These are phyloP conservation scores for Bombylius discolor DNA, from an alignment of 2,888 invertebrate species.

Conservation along the genomic window DNA sequence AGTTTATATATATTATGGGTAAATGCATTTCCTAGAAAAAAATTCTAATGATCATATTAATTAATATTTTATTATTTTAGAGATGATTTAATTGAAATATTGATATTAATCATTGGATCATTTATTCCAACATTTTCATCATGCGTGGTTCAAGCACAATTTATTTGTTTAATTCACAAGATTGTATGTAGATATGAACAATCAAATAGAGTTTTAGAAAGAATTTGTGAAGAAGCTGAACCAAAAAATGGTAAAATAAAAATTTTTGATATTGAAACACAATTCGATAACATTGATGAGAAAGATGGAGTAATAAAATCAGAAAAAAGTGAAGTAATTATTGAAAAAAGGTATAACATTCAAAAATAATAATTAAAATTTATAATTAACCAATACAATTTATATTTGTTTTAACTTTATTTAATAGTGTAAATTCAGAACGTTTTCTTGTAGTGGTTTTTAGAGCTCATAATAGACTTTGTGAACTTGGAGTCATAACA, in stretches of 20 bases:
- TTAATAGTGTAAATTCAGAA: slow-evolving; percentile 17
- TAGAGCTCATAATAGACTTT: slow-evolving; percentile 31
- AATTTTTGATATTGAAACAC: slow-evolving; percentile 30
- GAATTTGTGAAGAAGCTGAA: slow-evolving; percentile 28
- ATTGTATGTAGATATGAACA: slow-evolving; percentile 29
- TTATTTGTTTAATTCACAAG: slow-evolving; percentile 28
- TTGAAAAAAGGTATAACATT: background rate
- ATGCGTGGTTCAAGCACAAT: slow-evolving; percentile 30
- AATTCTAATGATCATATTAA: no score
- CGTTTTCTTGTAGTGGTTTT: slow-evolving; percentile 30
- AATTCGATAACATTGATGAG: slow-evolving; percentile 15
- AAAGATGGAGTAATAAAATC: background rate
- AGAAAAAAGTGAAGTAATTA: background rate
- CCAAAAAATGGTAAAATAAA: slow-evolving; percentile 23
- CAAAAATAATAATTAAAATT: no score
- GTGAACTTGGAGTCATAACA: slow-evolving; percentile 26
- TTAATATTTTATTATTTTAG: no score
- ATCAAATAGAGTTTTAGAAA: slow-evolving; percentile 28
- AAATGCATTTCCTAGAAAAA: background rate
- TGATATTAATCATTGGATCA: no score
- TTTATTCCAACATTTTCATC: no score
- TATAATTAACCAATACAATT: no score
- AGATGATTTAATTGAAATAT: no score
- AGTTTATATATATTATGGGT: background rate
- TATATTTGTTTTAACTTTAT: background rate